Conservation (phyloP, 2,888 invertebrate species). For the Nephrotoma guestfalica region DNA sequence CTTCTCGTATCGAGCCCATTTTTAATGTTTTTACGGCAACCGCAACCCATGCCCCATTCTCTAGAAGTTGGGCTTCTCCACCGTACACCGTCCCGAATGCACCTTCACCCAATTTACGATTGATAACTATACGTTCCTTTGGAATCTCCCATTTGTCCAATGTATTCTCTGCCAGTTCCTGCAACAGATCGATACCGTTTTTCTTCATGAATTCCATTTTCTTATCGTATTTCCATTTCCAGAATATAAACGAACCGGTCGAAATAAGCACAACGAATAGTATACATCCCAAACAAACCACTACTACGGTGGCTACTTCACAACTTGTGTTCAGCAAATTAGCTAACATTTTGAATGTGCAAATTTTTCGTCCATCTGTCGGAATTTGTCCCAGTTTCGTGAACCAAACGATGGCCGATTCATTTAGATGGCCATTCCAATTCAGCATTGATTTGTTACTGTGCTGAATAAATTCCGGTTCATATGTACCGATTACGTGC, state of each 20-base stretch:
- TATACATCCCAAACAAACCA: constrained; percentile 47
- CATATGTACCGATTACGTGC: constrained; percentile 40
- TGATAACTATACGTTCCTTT: constrained; percentile 70
- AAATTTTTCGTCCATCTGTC: constrained; percentile 51
- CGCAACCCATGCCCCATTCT: constrained; percentile 56
- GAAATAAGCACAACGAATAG: constrained; percentile 39
- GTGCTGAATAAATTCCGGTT: constrained; percentile 34
- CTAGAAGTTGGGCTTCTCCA: constrained; percentile 61
- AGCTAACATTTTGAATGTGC: constrained; percentile 54
- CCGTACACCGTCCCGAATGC: constrained; percentile 82
- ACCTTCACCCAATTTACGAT: constrained; percentile 73
- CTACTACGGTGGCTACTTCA: constrained; percentile 45
- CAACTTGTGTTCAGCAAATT: constrained; percentile 53
- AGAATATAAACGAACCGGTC: constrained; percentile 43
- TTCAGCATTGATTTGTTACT: constrained; percentile 31
- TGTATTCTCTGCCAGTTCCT: constrained; percentile 34
- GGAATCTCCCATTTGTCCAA: constrained; percentile 82
- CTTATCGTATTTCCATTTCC: constrained; percentile 51
- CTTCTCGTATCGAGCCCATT: constrained; percentile 64
- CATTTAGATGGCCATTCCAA: constrained; percentile 38
- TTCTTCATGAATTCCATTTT: constrained; percentile 57
- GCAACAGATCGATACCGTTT: constrained; percentile 47
- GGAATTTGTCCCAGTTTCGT: constrained; percentile 39
- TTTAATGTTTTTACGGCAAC: constrained; percentile 85
- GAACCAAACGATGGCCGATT: constrained; percentile 46